phyloP scores from a whole-genome alignment of 2,888 invertebrate species.

The Sussaba pulchella region DNA sequence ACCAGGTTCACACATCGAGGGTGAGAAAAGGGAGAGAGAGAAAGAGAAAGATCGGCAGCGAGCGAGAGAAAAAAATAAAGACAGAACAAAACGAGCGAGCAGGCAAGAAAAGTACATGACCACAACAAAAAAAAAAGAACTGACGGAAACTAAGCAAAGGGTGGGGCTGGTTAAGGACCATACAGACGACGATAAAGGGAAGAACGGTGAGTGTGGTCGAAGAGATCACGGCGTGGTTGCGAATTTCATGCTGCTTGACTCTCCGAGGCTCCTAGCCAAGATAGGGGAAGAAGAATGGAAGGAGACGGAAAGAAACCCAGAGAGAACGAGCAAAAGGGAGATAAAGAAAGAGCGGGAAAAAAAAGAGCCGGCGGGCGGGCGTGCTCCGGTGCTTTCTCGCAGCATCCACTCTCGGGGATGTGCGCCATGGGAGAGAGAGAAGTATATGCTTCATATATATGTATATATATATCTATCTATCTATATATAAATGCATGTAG shows the following conservation, averaged over 20 bases:
- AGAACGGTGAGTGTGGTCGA: constrained; percentile 47
- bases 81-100: constrained; percentile 51
- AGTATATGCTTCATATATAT: constrained; percentile 19
- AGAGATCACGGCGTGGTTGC: constrained; percentile 47
- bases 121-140: too few relatives aligned
- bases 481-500: constrained; percentile 18
- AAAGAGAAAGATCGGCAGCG: too few relatives aligned
- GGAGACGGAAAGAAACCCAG: constrained; percentile 34
- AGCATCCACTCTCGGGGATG: constrained; percentile 39
- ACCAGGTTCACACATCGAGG: constrained; percentile 24
- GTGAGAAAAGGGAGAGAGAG: not conserved
- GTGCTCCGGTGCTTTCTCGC: constrained; percentile 35
- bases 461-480: constrained; percentile 10
- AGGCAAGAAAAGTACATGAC: too few relatives aligned
- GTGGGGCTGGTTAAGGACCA: constrained; percentile 38
- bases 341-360: constrained; percentile 10
- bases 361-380: constrained; percentile 30
- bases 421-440: constrained; percentile 10
- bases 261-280: constrained; percentile 40
- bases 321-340: constrained; percentile 42
- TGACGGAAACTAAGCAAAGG: constrained; percentile 51
- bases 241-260: constrained; percentile 32
- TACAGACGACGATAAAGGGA: constrained; percentile 51
- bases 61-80: constrained; percentile 17
- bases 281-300: constrained; percentile 40